Base-by-base conservation (phyloP, 2,113 vertebrate genomes). In the Lynx canadensis region DNA sequence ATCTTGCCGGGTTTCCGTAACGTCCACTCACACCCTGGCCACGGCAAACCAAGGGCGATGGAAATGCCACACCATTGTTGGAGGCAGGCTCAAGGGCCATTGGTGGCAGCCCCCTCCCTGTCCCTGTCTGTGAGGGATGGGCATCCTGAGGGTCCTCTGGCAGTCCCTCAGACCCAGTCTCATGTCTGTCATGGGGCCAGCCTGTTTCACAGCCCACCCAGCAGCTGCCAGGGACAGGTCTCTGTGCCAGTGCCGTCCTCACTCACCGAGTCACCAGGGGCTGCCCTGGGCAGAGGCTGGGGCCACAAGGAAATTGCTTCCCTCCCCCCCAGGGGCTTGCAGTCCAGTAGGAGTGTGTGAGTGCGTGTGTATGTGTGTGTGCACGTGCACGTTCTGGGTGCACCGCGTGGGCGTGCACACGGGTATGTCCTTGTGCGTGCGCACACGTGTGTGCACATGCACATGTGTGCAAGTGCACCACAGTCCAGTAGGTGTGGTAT, bases 21-120 rank as follows among this genome's bases (percentile, higher is more conserved):
- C 29, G 4, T 4, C 19, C 25, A 50, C 31, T 81, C 25, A 5
- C 23, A 41, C 55, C 10, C 23, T 36, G 21, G 29, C 21, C 19
- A 3, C 12, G 19, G 50, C 73, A 76, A 41, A 52, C 41, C 8
- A 41, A 14, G 65, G 25, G 4, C 14, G 48, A 5, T 6, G 4
- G 83, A 66, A 33, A 14, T 48, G 9, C 36, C 23, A 18, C 25
- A 13, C 31, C 13, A 1, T 27, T 38, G 48, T 68, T 48, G 84
- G 65, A 65, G 74, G 55, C 15, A 19, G 82, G n/a, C 81, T 66
- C 88, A 15, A 27, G 38, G 80, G 50, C 9, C 19, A 7, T 31
- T 10, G 16, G 45, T 27, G n/a, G 45, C 8, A 86, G 16, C 5
- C 36, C 41, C 57, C 8, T 13, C 38, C 18, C 0, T 0, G 0